Evolutionary conservation across 2,113 vertebrate genomes (phyloP).

Genomic region (Neolamprologus sp.): DNA sequence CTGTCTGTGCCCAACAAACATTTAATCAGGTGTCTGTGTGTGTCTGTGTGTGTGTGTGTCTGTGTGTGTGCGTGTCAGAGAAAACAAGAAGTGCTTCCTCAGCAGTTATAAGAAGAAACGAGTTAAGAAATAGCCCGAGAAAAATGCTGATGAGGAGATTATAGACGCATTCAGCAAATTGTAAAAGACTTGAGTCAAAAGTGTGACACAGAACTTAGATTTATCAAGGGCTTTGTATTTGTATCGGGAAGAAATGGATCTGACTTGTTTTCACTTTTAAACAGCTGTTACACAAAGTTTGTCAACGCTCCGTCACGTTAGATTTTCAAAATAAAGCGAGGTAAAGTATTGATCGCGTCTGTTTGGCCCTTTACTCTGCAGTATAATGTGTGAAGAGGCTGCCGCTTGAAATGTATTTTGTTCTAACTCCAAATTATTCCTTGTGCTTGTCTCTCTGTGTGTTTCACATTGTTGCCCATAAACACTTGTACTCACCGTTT

Average conservation of each 20-base stretch:
- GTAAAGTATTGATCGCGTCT: not conserved
- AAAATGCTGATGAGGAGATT: conserved; percentile 6
- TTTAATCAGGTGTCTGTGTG: conserved; percentile 18
- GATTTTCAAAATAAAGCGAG: not conserved
- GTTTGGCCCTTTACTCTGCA: not conserved
- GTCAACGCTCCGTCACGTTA: not conserved
- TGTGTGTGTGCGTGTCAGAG: not conserved
- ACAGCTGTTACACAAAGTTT: not conserved
- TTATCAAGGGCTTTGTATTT: not conserved
- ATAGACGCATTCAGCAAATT: not conserved
- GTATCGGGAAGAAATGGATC: not conserved
- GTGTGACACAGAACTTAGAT: not conserved
- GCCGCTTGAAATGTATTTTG: not conserved
- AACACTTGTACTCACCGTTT: conserved; percentile 47
- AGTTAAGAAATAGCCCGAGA: not conserved
- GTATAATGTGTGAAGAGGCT: not conserved
- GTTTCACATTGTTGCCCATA: not conserved
- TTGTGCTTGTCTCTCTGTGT: not conserved
- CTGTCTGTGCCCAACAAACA: not conserved
- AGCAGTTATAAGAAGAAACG: conserved; percentile 3
- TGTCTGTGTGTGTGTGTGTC: not conserved
- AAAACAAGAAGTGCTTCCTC: conserved; percentile 5
- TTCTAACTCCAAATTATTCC: not conserved
- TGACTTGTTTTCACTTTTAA: not conserved
- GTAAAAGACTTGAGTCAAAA: not conserved